Evolutionary conservation across 2,113 vertebrate species (phyloP).

Genomic region (Elachura formosa): DNA sequence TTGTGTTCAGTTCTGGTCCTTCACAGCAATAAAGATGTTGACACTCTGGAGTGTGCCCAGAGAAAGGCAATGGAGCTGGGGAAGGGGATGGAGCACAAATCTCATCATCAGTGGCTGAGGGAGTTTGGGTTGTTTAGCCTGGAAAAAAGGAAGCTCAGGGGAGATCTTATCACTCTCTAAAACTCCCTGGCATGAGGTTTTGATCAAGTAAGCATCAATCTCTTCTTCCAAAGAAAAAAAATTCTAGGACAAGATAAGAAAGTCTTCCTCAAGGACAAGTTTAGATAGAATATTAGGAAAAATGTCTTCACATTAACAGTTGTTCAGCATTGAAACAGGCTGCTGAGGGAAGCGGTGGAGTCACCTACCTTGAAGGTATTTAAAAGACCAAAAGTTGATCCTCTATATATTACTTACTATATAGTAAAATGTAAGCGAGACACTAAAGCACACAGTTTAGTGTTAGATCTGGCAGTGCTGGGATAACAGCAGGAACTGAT

Average conservation of each 20-base stretch:
- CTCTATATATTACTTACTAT: not conserved
- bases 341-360: not conserved
- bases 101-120: rapidly evolving
- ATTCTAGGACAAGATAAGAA: not conserved
- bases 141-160: not conserved
- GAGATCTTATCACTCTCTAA: not conserved
- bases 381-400: not conserved
- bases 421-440: not conserved
- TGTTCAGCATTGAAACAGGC: not conserved
- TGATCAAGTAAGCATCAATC: rapidly evolving
- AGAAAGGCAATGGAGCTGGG: not conserved
- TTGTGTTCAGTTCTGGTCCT: not conserved
- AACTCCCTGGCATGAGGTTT: not conserved
- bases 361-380: not conserved
- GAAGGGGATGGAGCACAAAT: not conserved
- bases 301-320: not conserved
- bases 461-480: not conserved
- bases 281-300: not conserved
- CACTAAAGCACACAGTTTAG: not conserved
- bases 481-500: not conserved
- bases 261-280: not conserved
- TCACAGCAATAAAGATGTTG: not conserved
- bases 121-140: not conserved
- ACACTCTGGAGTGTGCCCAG: not conserved
- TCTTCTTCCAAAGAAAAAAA: not conserved